phyloP scores from a whole-genome alignment of 2,888 invertebrate species.

The Metellina segmentata region DNA sequence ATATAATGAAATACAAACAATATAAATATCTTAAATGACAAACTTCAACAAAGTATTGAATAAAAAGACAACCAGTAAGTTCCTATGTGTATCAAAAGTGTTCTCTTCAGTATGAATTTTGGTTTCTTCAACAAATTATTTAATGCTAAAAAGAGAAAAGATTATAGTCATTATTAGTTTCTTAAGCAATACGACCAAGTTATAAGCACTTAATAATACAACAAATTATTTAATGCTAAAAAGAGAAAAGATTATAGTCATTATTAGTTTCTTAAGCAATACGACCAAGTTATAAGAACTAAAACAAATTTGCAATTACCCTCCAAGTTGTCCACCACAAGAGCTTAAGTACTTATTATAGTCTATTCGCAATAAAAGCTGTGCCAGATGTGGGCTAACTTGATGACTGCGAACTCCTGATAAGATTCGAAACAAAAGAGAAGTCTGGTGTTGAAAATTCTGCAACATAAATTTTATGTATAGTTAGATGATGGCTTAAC shows the following conservation, averaged over 20 bases:
- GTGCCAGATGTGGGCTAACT: constrained; percentile 88
- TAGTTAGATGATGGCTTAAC: no score
- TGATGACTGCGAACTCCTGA: constrained; percentile 88
- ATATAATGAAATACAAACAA: not conserved
- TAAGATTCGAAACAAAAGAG: constrained; percentile 84
- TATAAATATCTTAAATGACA: not conserved
- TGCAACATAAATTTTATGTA: constrained; percentile 59
- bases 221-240: no score
- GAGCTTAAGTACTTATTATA: constrained; percentile 81
- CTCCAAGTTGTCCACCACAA: constrained; percentile 72
- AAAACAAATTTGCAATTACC: constrained; percentile 44
- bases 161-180: no score
- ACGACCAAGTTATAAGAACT: not conserved
- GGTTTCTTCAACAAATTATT: constrained; percentile 6
- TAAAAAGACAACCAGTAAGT: no score
- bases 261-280: not conserved
- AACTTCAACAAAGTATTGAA: not conserved
- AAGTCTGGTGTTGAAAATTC: constrained; percentile 81
- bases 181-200: no score
- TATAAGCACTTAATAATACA: no score
- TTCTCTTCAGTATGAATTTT: no score
- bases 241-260: no score
- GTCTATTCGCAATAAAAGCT: constrained; percentile 88
- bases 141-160: constrained; percentile 35
- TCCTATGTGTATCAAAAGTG: not conserved